Conservation (phyloP, 2,797 vertebrate genomes). For the Coreius guichenoti region DNA sequence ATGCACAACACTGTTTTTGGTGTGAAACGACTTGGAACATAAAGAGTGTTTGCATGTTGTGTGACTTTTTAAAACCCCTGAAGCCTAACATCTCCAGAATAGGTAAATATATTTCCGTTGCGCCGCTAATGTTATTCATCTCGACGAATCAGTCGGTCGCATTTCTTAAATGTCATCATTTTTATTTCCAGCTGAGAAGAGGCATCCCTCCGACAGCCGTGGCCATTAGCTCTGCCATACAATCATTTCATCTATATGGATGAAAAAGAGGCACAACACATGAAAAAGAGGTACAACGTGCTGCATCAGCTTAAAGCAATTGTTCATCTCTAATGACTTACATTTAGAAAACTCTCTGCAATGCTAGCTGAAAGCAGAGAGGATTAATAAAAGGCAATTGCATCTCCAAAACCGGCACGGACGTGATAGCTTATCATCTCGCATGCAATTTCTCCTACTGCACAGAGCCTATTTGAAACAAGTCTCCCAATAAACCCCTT, state of each 20-base stretch:
- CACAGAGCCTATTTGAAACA: conserved; percentile 19
- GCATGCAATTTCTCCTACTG: conserved; percentile 37
- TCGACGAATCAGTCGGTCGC: conserved; percentile 38
- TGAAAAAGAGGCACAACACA: too few species aligned
- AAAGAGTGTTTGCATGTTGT: conserved; percentile 29
- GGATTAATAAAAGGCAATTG: conserved; percentile 61
- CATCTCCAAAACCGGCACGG: conserved; percentile 35
- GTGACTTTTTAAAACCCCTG: conserved; percentile 49
- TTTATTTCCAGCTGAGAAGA: conserved; percentile 56
- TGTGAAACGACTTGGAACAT: conserved; percentile 31
- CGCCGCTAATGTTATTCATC: conserved; percentile 50
- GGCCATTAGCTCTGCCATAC: conserved; percentile 58
- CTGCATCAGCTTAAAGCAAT: conserved; percentile 55
- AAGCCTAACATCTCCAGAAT: conserved; percentile 48
- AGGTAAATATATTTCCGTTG: conserved; percentile 56
- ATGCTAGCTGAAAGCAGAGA: conserved; percentile 47
- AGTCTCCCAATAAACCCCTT: conserved; percentile 16
- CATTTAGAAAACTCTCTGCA: conserved; percentile 52
- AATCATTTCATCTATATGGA: conserved; percentile 60
- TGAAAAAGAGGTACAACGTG: conserved; percentile 49
- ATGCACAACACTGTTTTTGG: conserved; percentile 30
- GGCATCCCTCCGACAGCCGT: conserved; percentile 42
- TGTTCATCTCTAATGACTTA: conserved; percentile 62
- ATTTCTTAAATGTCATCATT: conserved; percentile 59
- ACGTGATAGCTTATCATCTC: conserved; percentile 50